Conservation (phyloP, 2,797 vertebrate genomes). For the Pampus argenteus region DNA sequence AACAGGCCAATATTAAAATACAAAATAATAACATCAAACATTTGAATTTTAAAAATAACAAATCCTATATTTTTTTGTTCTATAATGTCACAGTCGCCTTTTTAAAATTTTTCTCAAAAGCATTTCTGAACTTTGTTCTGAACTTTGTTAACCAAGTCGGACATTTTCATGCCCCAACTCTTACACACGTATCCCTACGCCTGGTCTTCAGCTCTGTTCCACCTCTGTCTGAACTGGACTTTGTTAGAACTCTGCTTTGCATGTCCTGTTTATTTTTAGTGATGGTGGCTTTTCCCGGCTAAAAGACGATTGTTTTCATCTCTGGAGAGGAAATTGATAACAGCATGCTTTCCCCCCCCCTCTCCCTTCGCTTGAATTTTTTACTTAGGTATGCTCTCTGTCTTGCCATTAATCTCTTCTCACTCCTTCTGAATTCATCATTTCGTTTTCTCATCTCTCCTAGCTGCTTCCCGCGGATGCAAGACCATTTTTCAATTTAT, state of each 20-base stretch:
- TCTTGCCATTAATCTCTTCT: conserved; percentile 12
- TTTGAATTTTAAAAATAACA: neutral
- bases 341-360: conserved; percentile 22
- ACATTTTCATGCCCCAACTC: conserved; percentile 30
- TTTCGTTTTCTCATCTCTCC: conserved; percentile 2
- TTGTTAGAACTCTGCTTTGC: conserved; percentile 29
- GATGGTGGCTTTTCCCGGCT: conserved; percentile 38
- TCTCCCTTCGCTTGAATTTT: conserved; percentile 17
- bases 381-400: conserved; percentile 12
- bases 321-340: conserved; percentile 28
- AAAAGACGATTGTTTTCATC: conserved; percentile 39
- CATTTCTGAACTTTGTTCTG: too few species aligned
- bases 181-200: conserved; percentile 28
- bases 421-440: neutral
- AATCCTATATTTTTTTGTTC: neutral
- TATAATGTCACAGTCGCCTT: neutral
- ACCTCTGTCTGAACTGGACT: conserved; percentile 34
- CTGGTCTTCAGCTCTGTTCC: conserved; percentile 20
- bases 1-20: too few species aligned
- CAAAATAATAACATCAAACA: too few species aligned
- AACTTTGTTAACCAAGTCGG: neutral
- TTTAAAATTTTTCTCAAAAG: too few species aligned
- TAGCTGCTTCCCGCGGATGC: conserved; percentile 6
- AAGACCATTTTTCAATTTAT: neutral
- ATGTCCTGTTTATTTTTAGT: conserved; percentile 36